These are phyloP conservation scores for Enteromius anoplus DNA, from an alignment of 2,797 vertebrate species.

Conservation along the genomic window DNA sequence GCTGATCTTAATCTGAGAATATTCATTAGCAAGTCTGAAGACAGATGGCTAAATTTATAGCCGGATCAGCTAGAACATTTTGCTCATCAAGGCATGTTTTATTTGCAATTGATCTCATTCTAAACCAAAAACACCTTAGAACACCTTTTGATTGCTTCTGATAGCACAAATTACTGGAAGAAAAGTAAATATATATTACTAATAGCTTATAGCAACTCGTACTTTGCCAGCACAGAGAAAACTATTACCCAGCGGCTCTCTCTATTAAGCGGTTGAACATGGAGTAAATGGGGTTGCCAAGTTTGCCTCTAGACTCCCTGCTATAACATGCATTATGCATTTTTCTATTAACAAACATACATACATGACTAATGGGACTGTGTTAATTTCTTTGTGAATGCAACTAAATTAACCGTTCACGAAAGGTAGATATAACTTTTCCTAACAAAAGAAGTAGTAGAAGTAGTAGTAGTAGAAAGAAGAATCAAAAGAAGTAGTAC, in stretches of 20 bases:
- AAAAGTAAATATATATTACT: slow-evolving; percentile 21
- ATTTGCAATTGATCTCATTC: neutral
- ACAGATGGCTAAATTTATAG: neutral
- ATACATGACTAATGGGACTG: neutral
- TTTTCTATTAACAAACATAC: slow-evolving; percentile 6
- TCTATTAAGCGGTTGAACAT: slow-evolving; percentile 35
- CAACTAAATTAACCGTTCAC: neutral
- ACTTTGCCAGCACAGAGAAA: slow-evolving; percentile 39
- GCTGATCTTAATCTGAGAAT: slow-evolving; percentile 25
- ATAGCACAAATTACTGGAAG: neutral
- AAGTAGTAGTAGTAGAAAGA: no score
- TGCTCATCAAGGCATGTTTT: neutral
- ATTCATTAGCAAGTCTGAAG: slow-evolving; percentile 11
- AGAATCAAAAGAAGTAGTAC: neutral
- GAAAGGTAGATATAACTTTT: slow-evolving; percentile 1
- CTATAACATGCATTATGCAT: slow-evolving; percentile 28
- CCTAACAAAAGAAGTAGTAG: slow-evolving; percentile 1
- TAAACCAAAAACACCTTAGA: neutral
- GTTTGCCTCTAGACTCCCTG: slow-evolving; percentile 30
- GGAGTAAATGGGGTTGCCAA: slow-evolving; percentile 32
- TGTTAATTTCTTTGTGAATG: neutral
- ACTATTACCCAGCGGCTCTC: slow-evolving; percentile 49
- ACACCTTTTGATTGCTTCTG: neutral
- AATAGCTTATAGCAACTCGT: slow-evolving; percentile 22
- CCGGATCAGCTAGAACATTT: neutral